Base-by-base conservation (phyloP, 2,797 vertebrate species). In the Buphagus erythrorhynchus region DNA sequence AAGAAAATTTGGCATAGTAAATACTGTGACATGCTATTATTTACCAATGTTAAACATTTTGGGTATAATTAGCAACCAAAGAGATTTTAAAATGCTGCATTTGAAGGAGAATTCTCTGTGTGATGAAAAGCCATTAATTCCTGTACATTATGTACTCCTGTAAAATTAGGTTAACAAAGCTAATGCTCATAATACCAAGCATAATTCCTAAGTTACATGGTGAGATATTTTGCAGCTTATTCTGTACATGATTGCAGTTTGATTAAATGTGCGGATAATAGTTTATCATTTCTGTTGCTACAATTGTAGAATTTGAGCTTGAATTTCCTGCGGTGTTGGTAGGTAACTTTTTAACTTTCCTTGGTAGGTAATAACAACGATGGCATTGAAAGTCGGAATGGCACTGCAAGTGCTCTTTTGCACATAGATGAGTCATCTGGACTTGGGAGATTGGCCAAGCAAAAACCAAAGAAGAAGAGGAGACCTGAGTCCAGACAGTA, bases 401-500 rank as follows among this genome's bases (percentile, higher is more conserved):
- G 99, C 80, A 99, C 99, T 57, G 99, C 99, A 73, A 99, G 99
- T 91, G 99, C 99, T 28, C 98, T 99, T 95, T 98, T 99, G 97
- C 99, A 99, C 98, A 99, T 99, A 73, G 99, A 99, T 79, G 98
- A 98, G 94, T 98, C 98, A 91, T 97, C 97, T 76, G 98, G 98
- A 20, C 98, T 99, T 6, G 99, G 99, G 78, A 99, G 99, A 96
- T 98, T 99, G 94, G 98, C 97, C 81, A 98, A 99, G 95, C 99
- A 99, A 90, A 99, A 99, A 97, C 98, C 98, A 98, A 99, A 99
- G 98, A 99, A 98, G 97, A 99, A 97, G 96, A 99, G 99, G 95
- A 98, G 99, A 85, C 98, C 99, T 7, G 99, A 99, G 97, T 99
- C 99, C 35, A 98, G 99, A 81, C 99, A 99, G 96, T 99, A 99